Conservation (phyloP, 1,140 invertebrate species). For the Drosophila hydei region DNA sequence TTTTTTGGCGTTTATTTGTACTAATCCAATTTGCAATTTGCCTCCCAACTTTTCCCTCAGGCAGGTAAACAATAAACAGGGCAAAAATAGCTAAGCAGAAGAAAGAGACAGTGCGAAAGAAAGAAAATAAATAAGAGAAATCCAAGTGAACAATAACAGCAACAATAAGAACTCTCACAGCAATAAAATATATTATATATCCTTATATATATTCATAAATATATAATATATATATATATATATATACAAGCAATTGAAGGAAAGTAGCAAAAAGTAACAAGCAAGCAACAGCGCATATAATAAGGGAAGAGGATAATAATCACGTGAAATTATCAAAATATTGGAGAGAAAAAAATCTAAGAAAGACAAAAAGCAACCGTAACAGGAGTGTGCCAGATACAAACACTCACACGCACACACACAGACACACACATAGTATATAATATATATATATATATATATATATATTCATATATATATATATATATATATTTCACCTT, state of each 20-base stretch:
- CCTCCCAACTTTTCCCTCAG: constrained; percentile 70
- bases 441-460: not conserved
- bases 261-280: too few species aligned
- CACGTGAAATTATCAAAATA: too few species aligned
- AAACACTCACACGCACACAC: too few species aligned
- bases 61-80: constrained; percentile 52
- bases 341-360: too few species aligned
- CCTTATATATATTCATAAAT: too few species aligned
- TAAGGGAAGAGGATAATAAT: too few species aligned
- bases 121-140: not conserved
- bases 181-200: not conserved
- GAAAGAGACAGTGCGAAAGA: constrained; percentile 8
- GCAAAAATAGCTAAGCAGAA: constrained; percentile 22
- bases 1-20: constrained; percentile 37
- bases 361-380: too few species aligned
- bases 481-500: not conserved
- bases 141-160: not conserved
- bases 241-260: too few species aligned
- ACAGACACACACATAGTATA: too few species aligned
- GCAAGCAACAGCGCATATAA: too few species aligned
- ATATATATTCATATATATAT: not conserved
- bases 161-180: not conserved
- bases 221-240: too few species aligned
- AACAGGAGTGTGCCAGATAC: too few species aligned
- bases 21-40: constrained; percentile 72